These are phyloP conservation scores for Sander vitreus DNA, from an alignment of 2,113 vertebrate genomes.

Conservation along the genomic window DNA sequence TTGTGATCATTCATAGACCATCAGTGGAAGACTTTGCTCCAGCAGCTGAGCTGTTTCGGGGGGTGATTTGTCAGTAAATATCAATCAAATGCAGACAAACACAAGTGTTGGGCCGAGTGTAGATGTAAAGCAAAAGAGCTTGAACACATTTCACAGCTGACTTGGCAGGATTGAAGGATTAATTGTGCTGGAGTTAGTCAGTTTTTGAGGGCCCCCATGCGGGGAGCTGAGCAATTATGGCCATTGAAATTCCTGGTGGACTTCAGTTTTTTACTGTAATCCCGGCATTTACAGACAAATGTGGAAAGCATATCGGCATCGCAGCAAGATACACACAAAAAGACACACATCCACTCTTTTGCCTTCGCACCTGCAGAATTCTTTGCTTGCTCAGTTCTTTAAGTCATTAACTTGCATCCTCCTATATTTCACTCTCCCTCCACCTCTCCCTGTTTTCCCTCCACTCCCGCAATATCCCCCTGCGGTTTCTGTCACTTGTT, in stretches of 20 bases:
- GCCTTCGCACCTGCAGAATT: constrained; percentile 1
- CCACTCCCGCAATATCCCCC: constrained; percentile 62
- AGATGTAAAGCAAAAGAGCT: constrained; percentile 65
- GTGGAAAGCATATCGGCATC: not conserved
- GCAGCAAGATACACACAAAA: not conserved
- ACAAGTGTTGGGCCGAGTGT: constrained; percentile 26
- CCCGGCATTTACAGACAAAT: constrained; percentile 6
- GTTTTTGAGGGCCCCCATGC: constrained; percentile 31
- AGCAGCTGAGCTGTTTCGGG: constrained; percentile 16
- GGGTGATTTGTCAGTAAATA: constrained; percentile 67
- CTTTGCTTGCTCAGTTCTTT: constrained; percentile 66
- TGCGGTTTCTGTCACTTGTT: constrained; percentile 86
- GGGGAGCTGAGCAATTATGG: constrained; percentile 30
- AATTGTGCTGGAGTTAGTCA: constrained; percentile 62
- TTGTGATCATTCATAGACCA: constrained; percentile 25
- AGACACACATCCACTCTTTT: constrained; percentile 11
- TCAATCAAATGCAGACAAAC: constrained; percentile 67
- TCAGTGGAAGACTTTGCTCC: constrained; percentile 27
- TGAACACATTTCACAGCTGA: constrained; percentile 73
- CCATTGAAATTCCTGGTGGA: constrained; percentile 26
- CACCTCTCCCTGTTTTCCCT: constrained; percentile 51
- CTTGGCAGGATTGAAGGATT: constrained; percentile 66
- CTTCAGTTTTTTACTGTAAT: constrained; percentile 30
- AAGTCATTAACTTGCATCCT: constrained; percentile 76
- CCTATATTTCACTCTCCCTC: constrained; percentile 64